Evolutionary conservation across 2,888 invertebrate species (phyloP), one percentile per base, ranked within the genome.

Genomic region (Lordiphosa andalusiaca): DNA sequence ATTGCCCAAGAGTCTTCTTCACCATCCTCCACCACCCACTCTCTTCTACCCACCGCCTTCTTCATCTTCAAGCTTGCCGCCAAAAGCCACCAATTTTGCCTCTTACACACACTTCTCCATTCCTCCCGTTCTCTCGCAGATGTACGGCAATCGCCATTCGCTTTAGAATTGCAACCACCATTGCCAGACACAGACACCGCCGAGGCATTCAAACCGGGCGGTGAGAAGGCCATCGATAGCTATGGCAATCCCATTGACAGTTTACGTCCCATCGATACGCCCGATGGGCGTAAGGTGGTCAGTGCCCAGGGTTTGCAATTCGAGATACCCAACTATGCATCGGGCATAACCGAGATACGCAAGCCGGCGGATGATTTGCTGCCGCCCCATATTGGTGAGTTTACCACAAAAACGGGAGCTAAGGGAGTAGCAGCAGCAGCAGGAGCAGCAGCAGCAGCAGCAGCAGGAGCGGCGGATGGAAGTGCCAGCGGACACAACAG

Each of bases 371-470:
- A 87, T 57, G 88, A 88, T 69, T 66, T 89, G 74, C 77, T 89
- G 75, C 89, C 89, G 74, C 89, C 88, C 84, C 87, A 87, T 66
- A 74, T 87, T 89, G 88, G 88, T 88, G 88, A 88, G 88, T 88
- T 88, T 60, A 73, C 52, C 61, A 64, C 62, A 69, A 55, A 53
- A 53, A 46, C 60, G 40, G 53, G 50, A 51, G 54, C 56, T 36
- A 53, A 35, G 47, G 39, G 62, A 51, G 42, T 41, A 41, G 25
- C 53, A 54, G 41, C 33, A 30, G 7, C 51, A 30, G 30, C 49
- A 62, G 35, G 30, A 42, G 47, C 56, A 41, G 41, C 23, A 38
- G 35, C 36, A 52, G 19, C 61, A 51, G 44, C 12, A 16, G 42
- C 23, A 38, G 35, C 36, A 52, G 19, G 55, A 51, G 44, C 12